Percentiles rank a stretch among this genome's conserved stretches.
Conservation (phyloP, 2,113 vertebrate genomes). For the Prietella phreatophila region DNA sequence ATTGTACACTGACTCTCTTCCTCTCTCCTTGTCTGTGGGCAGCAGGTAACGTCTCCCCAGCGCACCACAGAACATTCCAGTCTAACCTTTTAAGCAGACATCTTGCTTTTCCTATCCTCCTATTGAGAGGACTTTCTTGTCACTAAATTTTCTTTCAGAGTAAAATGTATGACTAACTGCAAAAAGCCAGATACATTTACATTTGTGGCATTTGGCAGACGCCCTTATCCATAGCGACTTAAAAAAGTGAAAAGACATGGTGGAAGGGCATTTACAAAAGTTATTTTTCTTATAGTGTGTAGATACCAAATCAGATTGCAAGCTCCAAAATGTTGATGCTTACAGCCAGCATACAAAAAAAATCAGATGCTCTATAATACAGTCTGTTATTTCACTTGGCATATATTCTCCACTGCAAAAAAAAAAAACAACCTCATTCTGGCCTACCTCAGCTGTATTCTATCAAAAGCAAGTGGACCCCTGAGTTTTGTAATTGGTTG, state of each 20-base stretch:
- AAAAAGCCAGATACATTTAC: neutral
- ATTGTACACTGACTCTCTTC: neutral
- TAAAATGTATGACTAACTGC: neutral
- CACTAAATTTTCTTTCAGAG: neutral
- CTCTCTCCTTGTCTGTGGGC: conserved; percentile 8
- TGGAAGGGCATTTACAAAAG: neutral
- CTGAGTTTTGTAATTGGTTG: neutral
- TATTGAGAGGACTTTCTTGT: neutral
- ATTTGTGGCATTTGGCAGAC: neutral
- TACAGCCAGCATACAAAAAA: neutral
- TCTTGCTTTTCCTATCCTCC: neutral
- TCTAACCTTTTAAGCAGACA: neutral
- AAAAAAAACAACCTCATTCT: neutral
- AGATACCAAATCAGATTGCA: neutral
- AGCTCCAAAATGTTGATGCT: neutral
- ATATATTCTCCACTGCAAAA: neutral
- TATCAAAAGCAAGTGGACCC: neutral
- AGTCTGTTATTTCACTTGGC: neutral
- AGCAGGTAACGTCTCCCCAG: neutral
- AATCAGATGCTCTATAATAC: neutral
- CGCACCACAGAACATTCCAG: neutral
- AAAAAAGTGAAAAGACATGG: neutral
- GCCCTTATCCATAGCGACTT: neutral
- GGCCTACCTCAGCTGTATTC: neutral
- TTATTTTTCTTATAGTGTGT: neutral